Evolutionary conservation across 2,888 invertebrate species (phyloP).

Genomic region (Dusona sp.): DNA sequence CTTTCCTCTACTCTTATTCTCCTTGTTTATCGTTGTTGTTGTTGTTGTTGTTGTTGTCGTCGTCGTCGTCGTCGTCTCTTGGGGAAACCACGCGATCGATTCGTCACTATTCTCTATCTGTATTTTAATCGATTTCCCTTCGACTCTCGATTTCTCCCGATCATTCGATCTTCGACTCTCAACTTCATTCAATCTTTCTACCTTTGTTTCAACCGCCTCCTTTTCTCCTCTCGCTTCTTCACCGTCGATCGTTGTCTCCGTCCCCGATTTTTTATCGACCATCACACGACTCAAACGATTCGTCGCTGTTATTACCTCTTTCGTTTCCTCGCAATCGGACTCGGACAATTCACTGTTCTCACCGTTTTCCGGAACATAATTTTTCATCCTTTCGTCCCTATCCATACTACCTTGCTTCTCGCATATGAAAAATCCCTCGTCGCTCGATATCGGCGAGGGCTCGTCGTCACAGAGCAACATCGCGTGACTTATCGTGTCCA

Average conservation of each 20-base stretch:
- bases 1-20: constrained; percentile 34
- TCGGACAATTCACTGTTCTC: constrained; percentile 58
- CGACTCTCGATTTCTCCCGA: no score
- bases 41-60: constrained; percentile 43
- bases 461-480: constrained; percentile 79
- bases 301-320: constrained; percentile 51
- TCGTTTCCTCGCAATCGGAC: constrained; percentile 62
- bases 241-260: constrained; percentile 6
- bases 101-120: constrained; percentile 79
- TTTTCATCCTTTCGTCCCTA: constrained; percentile 61
- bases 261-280: not conserved
- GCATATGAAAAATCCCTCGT: constrained; percentile 78
- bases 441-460: constrained; percentile 76
- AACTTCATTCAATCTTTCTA: constrained; percentile 56
- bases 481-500: constrained; percentile 84
- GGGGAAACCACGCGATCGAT: constrained; percentile 71
- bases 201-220: constrained; percentile 17
- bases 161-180: constrained; percentile 69
- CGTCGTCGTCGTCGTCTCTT: constrained; percentile 65
- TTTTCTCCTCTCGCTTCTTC: not conserved
- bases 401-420: constrained; percentile 73
- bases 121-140: constrained; percentile 76
- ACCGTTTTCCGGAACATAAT: constrained; percentile 63
- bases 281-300: constrained; percentile 18
- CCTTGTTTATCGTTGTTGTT: constrained; percentile 27